Evolutionary conservation across 2,797 vertebrate genomes (phyloP).

Genomic region (Balearica regulorum): DNA sequence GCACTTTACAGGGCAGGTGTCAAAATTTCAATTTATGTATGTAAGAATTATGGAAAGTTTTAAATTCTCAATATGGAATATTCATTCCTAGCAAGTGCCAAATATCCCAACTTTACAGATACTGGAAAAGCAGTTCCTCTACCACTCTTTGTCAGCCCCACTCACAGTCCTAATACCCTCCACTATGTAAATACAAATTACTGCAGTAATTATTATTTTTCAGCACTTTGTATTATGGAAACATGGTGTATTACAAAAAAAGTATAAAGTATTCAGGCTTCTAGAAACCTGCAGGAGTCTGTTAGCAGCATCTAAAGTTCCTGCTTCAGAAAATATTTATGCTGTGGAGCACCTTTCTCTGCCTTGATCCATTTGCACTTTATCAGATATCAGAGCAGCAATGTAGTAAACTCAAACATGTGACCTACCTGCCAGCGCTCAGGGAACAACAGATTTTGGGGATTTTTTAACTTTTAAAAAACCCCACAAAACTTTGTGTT

Average conservation of each 20-base stretch:
- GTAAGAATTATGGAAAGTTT: conserved; percentile 38
- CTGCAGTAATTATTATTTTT: background rate
- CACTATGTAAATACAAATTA: background rate
- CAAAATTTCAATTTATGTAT: conserved; percentile 38
- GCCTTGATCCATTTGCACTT: background rate
- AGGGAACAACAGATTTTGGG: background rate
- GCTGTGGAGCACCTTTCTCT: background rate
- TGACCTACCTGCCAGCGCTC: background rate
- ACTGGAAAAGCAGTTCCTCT: conserved; percentile 21
- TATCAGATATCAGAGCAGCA: background rate
- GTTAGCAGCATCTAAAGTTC: background rate
- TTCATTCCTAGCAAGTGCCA: background rate
- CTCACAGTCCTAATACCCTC: background rate
- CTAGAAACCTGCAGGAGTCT: background rate
- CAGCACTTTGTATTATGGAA: background rate
- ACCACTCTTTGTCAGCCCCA: background rate
- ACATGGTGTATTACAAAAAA: background rate
- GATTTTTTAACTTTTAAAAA: background rate
- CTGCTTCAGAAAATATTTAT: background rate
- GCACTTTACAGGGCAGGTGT: conserved; percentile 57
- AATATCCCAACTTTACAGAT: conserved; percentile 18
- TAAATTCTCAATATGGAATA: conserved; percentile 39
- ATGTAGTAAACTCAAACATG: background rate
- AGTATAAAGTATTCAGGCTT: background rate
- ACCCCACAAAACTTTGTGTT: background rate